A percentile compares a stretch with the other conserved stretches of the same genome.
These are phyloP conservation scores for Thomomys bottae DNA, from an alignment of 2,113 vertebrate species.

Conservation along the genomic window DNA sequence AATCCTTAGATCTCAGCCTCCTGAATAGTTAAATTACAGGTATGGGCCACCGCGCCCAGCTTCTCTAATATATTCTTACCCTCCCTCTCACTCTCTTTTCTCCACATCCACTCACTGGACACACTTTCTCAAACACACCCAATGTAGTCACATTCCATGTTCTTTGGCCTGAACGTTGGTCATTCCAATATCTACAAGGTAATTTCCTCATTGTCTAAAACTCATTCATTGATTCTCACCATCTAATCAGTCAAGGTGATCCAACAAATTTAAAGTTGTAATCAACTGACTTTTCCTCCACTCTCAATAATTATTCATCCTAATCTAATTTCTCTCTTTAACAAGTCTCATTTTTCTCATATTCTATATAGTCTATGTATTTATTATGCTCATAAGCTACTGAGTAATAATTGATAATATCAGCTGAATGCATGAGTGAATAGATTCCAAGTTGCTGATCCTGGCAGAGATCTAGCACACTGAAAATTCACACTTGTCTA, in stretches of 20 bases:
- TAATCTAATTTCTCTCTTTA: background rate
- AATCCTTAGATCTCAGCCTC: no score
- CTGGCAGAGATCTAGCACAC: background rate
- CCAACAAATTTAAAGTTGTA: background rate
- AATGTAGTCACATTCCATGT: background rate
- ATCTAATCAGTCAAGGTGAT: background rate
- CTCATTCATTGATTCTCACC: background rate
- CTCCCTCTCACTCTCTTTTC: background rate
- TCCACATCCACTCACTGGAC: background rate
- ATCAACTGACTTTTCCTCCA: background rate
- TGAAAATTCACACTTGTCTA: background rate
- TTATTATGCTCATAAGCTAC: background rate
- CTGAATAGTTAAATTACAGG: no score
- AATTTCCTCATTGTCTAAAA: background rate
- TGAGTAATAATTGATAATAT: background rate
- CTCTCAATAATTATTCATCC: background rate
- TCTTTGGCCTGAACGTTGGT: background rate
- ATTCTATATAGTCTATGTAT: background rate
- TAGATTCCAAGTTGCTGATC: background rate
- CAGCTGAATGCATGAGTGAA: background rate
- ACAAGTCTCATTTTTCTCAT: background rate
- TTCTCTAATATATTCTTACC: background rate
- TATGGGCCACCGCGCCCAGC: no score
- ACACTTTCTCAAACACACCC: constrained; percentile 12
- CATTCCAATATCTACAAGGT: background rate